Evolutionary conservation across 2,797 vertebrate species (phyloP).

Genomic region (Tauraco hartlaubi): DNA sequence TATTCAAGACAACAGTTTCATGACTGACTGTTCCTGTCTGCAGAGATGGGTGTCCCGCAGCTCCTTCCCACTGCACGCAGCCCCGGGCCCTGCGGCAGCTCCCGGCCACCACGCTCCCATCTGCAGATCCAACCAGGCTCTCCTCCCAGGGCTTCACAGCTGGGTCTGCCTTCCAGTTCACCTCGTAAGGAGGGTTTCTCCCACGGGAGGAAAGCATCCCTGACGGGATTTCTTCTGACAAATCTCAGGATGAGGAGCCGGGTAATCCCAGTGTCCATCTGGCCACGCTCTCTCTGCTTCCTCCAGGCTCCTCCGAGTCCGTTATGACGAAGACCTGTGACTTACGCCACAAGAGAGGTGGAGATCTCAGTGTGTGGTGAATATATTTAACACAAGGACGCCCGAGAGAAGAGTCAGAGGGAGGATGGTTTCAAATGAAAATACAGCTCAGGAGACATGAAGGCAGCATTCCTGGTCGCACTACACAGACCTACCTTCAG

Average conservation of each 20-base stretch:
- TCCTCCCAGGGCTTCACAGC: not conserved
- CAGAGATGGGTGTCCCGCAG: not conserved
- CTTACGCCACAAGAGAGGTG: not conserved
- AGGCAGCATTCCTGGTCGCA: not conserved
- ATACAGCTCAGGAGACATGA: not conserved
- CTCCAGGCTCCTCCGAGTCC: not conserved
- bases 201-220: not conserved
- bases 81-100: rapidly evolving
- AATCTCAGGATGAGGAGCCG: not conserved
- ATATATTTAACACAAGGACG: not conserved
- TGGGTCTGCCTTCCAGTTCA: not conserved
- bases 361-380: not conserved
- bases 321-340: not conserved
- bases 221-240: not conserved
- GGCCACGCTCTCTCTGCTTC: not conserved
- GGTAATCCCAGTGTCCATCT: not conserved
- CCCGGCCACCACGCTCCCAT: not conserved
- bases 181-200: not conserved
- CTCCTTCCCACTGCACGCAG: not conserved
- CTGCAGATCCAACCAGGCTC: not conserved
- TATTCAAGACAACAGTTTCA: not conserved
- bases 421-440: not conserved
- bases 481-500: not conserved
- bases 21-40: not conserved
- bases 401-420: not conserved